Evolutionary conservation across 1,140 invertebrate species (phyloP), one percentile per base, ranked within the genome.

Genomic region (Ostrea edulis): DNA sequence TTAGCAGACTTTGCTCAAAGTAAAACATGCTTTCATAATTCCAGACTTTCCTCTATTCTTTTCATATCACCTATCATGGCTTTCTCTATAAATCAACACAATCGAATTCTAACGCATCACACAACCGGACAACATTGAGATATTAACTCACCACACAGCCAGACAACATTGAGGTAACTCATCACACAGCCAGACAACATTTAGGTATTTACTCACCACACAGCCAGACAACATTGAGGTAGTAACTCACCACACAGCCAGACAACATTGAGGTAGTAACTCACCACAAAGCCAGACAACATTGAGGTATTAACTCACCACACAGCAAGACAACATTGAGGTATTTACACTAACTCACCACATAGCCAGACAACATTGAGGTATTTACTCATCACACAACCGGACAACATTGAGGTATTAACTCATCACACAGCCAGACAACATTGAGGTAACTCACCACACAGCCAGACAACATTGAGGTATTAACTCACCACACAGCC

Each of bases 141-240:
- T 99, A 99, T 96, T 99, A n/a, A n/a, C n/a, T n/a, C n/a, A n/a
- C n/a, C n/a, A 96, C 98, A 99, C 91, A 99, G 97, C 84, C 97
- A 96, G 51, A 99, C 98, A 54, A 99, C 98, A 95, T 99, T 99
- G 14, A 99, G 96, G 95, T 99, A 99, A n/a, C n/a, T n/a, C n/a
- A n/a, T n/a, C n/a, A 96, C 98, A 99, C 91, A 99, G 97, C 84
- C 97, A 96, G 51, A 99, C 98, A 54, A 99, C 98, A 95, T 99
- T 99, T 12, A 99, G 96, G 95, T 99, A 99, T 96, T 99, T 99
- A n/a, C n/a, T n/a, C n/a, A n/a, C n/a, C n/a, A 96, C 98, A 99
- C 91, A 99, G 97, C 84, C 97, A 96, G 51, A 99, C 98, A 54
- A 99, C 98, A 95, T 99, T 99, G 14, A 99, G 96, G 95, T 99